Evolutionary conservation across 1,140 invertebrate genomes (phyloP).

Genomic region (Apis laboriosa): DNA sequence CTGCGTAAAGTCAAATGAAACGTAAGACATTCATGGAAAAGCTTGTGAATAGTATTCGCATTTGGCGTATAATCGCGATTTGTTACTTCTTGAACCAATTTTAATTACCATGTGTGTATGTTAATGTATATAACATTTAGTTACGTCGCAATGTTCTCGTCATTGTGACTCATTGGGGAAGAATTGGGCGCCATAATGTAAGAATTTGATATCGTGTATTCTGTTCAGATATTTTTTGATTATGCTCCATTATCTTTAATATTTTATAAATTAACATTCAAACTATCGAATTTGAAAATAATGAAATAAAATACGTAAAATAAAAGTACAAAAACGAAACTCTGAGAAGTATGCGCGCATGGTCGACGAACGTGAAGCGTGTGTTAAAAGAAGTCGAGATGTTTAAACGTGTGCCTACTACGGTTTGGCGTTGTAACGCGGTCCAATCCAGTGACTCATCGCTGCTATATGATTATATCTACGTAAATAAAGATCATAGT

Average conservation of each 20-base stretch:
- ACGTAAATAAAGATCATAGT: slow-evolving; percentile 5
- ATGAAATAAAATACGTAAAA: not conserved
- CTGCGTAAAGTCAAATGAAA: not conserved
- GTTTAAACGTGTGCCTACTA: slow-evolving; percentile 36
- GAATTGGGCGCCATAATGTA: not conserved
- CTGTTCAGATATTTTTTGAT: not conserved
- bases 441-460: slow-evolving; percentile 41
- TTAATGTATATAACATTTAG: not conserved
- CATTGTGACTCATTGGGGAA: slow-evolving; percentile 34
- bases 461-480: slow-evolving; percentile 13
- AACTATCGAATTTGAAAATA: not conserved
- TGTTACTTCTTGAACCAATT: slow-evolving; percentile 49
- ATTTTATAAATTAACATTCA: not conserved
- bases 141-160: not conserved
- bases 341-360: not conserved
- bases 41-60: slow-evolving; percentile 14
- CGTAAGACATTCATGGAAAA: not conserved
- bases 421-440: slow-evolving; percentile 29
- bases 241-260: too few relatives aligned
- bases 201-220: not conserved
- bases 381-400: slow-evolving; percentile 15
- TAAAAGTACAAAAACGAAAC: not conserved
- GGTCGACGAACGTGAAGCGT: not conserved
- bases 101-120: not conserved
- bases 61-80: slow-evolving; percentile 26